These are phyloP conservation scores for Bradypodion pumilum DNA, from an alignment of 2,797 vertebrate genomes.

Conservation along the genomic window DNA sequence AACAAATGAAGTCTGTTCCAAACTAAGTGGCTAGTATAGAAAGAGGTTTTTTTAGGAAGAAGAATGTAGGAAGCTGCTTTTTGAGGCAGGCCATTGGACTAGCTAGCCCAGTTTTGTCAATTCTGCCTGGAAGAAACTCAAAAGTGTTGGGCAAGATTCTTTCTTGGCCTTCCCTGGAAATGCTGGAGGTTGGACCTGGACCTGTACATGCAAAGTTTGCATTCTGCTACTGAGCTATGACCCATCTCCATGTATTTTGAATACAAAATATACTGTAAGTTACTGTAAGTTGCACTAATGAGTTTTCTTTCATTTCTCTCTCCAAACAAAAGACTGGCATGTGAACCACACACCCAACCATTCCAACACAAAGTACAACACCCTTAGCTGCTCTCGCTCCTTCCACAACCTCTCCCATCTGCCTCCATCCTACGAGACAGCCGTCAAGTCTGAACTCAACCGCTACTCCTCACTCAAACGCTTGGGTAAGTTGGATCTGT, in stretches of 20 bases:
- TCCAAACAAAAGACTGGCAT: conserved; percentile 67
- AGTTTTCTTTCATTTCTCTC: conserved; percentile 67
- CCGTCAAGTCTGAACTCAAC: conserved; percentile 89
- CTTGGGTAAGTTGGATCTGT: conserved; percentile 77
- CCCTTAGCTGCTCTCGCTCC: conserved; percentile 88
- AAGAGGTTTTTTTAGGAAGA: not conserved
- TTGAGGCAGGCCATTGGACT: too few relatives aligned
- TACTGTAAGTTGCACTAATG: not conserved
- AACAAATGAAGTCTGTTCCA: not conserved
- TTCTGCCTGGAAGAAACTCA: too few relatives aligned
- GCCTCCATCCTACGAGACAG: conserved; percentile 90
- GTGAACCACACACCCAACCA: conserved; percentile 82
- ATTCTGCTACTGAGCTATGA: too few relatives aligned
- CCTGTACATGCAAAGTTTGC: too few relatives aligned
- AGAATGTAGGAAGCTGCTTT: too few relatives aligned
- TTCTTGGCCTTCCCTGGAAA: too few relatives aligned
- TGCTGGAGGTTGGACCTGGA: too few relatives aligned
- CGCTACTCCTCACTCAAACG: conserved; percentile 92
- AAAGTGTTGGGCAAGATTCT: too few relatives aligned
- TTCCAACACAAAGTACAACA: conserved; percentile 88
- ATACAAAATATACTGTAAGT: not conserved
- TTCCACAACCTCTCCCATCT: conserved; percentile 92
- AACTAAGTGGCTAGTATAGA: not conserved
- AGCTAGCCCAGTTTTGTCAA: too few relatives aligned
- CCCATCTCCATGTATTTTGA: not conserved